A percentile compares a stretch with the other conserved stretches of the same genome.
phyloP scores from a whole-genome alignment of 92 coral and sea anemone species.

The Zoanthus sansibaricus region DNA sequence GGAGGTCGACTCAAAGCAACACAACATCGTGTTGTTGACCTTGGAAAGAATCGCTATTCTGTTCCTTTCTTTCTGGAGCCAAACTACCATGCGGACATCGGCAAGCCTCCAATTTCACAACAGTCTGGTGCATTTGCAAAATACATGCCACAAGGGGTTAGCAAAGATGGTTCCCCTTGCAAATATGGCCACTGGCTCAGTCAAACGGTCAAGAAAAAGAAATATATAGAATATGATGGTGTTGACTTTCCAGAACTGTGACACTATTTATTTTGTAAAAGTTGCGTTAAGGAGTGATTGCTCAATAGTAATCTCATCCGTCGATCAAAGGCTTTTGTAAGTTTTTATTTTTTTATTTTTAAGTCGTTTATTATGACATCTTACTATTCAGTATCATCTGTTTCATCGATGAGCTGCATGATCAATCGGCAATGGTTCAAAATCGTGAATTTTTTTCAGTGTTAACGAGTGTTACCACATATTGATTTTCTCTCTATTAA shows the following conservation, averaged over 20 bases:
- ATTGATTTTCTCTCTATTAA: no score
- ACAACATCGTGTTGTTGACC: constrained; percentile 63
- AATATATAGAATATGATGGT: constrained; percentile 44
- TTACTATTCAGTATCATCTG: no score
- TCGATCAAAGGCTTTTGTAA: no score
- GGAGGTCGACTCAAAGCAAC: constrained; percentile 52
- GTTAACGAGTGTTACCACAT: no score
- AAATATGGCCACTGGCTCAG: constrained; percentile 58
- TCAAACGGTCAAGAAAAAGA: constrained; percentile 9
- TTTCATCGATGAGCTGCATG: no score
- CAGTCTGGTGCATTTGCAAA: neutral
- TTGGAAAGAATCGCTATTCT: constrained; percentile 54
- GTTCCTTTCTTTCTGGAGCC: constrained; percentile 68
- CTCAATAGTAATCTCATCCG: no score
- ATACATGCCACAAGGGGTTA: constrained; percentile 40
- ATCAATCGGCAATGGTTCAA: no score
- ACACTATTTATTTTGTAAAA: neutral
- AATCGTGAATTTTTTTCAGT: no score
- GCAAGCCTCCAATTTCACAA: constrained; percentile 43
- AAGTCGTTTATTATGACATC: no score
- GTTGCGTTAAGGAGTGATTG: no score
- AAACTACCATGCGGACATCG: constrained; percentile 60
- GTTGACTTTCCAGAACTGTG: constrained; percentile 29
- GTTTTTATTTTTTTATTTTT: no score
- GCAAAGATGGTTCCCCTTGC: constrained; percentile 29